Percentiles rank a stretch among this genome's conserved stretches.
Evolutionary conservation across 2,888 invertebrate species (phyloP).

Genomic region (Pterostichus niger): DNA sequence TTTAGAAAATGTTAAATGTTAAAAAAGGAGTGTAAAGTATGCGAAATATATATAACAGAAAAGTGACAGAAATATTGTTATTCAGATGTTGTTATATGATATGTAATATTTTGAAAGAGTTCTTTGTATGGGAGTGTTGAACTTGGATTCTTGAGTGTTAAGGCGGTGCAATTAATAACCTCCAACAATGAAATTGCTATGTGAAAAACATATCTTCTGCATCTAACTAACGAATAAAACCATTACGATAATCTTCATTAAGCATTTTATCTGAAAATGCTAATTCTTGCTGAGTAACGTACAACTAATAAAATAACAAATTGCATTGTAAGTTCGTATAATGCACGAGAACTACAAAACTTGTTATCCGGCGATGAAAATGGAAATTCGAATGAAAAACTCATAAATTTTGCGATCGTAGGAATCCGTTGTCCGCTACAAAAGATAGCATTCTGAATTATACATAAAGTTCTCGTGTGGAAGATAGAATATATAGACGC

Average conservation of each 20-base stretch:
- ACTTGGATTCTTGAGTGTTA: slow-evolving; percentile 25
- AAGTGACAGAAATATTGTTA: slow-evolving; percentile 5
- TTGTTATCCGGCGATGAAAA: slow-evolving; percentile 47
- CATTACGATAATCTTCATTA: slow-evolving; percentile 40
- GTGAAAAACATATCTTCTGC: slow-evolving; percentile 28
- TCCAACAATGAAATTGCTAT: neutral
- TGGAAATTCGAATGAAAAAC: slow-evolving; percentile 57
- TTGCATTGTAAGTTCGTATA: slow-evolving; percentile 42
- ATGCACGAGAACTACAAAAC: slow-evolving; percentile 32
- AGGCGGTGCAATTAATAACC: slow-evolving; percentile 17
- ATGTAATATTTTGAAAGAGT: slow-evolving; percentile 1
- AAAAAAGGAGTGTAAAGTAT: no score
- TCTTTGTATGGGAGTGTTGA: slow-evolving; percentile 33
- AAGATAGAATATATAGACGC: slow-evolving; percentile 23
- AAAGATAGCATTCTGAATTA: slow-evolving; percentile 57
- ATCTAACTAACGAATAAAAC: slow-evolving; percentile 31
- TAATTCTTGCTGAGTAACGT: slow-evolving; percentile 36
- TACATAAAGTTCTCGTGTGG: slow-evolving; percentile 55
- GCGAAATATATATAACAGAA: no score
- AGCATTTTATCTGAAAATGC: slow-evolving; percentile 46
- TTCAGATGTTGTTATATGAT: neutral
- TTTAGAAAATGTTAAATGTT: no score
- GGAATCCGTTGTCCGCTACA: slow-evolving; percentile 39
- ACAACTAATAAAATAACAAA: slow-evolving; percentile 32
- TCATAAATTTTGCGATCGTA: slow-evolving; percentile 56